Percentiles rank a stretch among this genome's conserved stretches.
phyloP scores from a whole-genome alignment of 2,797 vertebrate species.

The Sebastes miniatus region DNA sequence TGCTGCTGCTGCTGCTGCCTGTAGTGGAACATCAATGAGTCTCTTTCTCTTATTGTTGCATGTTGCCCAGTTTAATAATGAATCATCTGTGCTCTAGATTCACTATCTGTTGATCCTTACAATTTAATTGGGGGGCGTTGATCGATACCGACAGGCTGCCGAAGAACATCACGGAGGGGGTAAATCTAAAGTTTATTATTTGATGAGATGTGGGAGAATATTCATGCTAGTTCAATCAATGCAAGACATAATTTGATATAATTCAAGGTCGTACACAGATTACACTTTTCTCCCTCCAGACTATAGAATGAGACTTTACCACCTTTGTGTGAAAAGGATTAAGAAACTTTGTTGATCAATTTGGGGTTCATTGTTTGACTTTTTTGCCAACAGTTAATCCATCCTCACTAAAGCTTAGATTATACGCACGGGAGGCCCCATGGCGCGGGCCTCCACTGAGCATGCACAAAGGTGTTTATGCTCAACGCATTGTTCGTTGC shows the following conservation, averaged over 20 bases:
- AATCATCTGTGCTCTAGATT: not conserved
- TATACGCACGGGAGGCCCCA: too few relatives aligned
- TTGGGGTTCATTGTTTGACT: not conserved
- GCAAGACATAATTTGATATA: not conserved
- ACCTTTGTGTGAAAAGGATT: not conserved
- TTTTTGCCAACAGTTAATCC: too few relatives aligned
- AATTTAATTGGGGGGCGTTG: not conserved
- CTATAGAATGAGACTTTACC: not conserved
- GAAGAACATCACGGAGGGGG: not conserved
- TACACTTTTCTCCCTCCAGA: not conserved
- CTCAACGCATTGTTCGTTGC: too few relatives aligned
- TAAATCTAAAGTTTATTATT: not conserved
- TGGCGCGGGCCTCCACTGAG: too few relatives aligned
- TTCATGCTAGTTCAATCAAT: not conserved
- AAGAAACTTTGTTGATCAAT: too few relatives aligned
- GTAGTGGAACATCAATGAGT: conserved; percentile 10
- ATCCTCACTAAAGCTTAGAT: too few relatives aligned
- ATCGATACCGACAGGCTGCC: not conserved
- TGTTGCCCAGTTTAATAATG: not conserved
- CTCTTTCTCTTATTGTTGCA: conserved; percentile 15
- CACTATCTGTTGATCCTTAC: not conserved
- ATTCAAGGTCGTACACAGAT: not conserved
- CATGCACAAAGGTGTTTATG: too few relatives aligned
- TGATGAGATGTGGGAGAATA: not conserved
- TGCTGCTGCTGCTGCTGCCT: not conserved